Evolutionary conservation across 1,140 invertebrate genomes (phyloP), one percentile per base, ranked within the genome.

Genomic region (Agrypnia vestita): DNA sequence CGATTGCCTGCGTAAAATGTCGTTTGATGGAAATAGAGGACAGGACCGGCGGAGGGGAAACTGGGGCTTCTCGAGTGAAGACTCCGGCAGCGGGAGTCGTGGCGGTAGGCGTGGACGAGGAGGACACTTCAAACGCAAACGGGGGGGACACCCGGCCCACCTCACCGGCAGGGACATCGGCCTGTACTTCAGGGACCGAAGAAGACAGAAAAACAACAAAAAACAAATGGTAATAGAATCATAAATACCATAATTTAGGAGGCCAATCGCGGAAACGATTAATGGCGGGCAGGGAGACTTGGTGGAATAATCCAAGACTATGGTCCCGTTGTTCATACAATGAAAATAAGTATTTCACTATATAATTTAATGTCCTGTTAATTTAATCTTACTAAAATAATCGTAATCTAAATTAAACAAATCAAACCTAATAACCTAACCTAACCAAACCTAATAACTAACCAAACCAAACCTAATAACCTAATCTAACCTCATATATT

Each of bases 121-220:
- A 47, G 10, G 73, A 3, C 35, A 11, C 49, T 56, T 25, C n/a
- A 53, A 72, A 19, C 53, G 69, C n/a, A 53, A 72, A 19, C 53
- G 69, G 62, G 19, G 35, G 7, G 43, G 47, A 4, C 61, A 19
- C 9, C 81, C 81, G 6, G 25, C 78, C 8, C 67, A 75, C n/a
- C 56, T 83, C 0, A 44, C 47, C 19, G 82, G 82, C 7, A 53
- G 17, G 44, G 56, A 72, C 3, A 79, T 83, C 9, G 82, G 82
- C 0, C 61, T 83, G 0, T 83, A 69, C 55, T 83, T 78, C 47
- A 78, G 72, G 67, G 72, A 80, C 46, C 43, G 0, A 44, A 19
- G n/a, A 53, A 67, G 12, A n/a, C n/a, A n/a, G n/a, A 74, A 72
- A 11, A 55, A 55, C 6, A 17, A 47, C 15, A 17, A 44, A 11